Evolutionary conservation across 2,888 invertebrate genomes (phyloP), one percentile per base, ranked within the genome.

Genomic region (Colletes collaris): DNA sequence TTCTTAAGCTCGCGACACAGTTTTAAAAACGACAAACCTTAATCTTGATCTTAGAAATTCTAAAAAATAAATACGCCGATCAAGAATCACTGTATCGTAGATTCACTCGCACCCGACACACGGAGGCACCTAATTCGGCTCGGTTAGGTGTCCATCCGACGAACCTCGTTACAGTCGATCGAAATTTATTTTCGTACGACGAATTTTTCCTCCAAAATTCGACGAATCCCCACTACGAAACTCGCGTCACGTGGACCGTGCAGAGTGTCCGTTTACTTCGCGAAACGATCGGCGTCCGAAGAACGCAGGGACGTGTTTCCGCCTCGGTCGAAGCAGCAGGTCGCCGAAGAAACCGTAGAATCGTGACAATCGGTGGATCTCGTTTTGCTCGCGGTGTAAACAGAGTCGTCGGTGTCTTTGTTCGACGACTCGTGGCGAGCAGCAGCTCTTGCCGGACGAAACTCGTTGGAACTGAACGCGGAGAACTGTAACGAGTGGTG

Each of bases 401-500:
- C 73, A 74, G 53, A 8, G 27, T 52, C 37, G n/a, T 67, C 44
- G 55, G 50, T 46, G 73, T 67, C 85, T 85, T 85, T 85, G 84
- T 85, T 77, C 75, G 80, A 37, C 55, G 71, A 44, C 13, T 49
- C 60, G 62, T 7, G 49, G 59, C 37, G 46, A 68, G 70, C 16
- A 55, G 55, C 67, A 44, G 79, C 79, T 76, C 68, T 70, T 62
- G 81, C 79, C 73, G 82, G 65, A 76, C 65, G 76, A 84, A 81
- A 87, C 90, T 85, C 87, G 79, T 86, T 79, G 85, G 79, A 83
- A 89, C 88, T 87, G 86, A 88, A 81, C 85, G 76, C 84, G 84
- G 84, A 87, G 89, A 85, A 87, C 86, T 88, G 89, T 90, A 88
- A 90, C 87, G 86, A 89, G 84, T 87, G 79, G 87, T 84, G 88